phyloP scores from a whole-genome alignment of 2,888 invertebrate species.

The Smittia aterrima region DNA sequence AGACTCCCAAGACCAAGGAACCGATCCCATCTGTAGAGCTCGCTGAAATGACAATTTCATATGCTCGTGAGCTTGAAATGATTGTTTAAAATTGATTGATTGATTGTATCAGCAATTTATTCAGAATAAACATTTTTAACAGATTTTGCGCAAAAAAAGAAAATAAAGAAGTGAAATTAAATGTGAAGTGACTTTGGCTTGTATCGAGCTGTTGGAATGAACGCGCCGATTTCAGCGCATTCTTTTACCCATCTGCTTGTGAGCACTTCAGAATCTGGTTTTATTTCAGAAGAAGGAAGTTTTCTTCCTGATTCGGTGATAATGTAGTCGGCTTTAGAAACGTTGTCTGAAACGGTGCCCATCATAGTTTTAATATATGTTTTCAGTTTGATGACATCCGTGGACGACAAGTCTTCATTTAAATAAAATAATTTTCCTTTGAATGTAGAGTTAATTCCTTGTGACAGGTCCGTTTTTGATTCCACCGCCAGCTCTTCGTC shows the following conservation, averaged over 20 bases:
- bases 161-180: constrained; percentile 7
- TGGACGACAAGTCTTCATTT: constrained; percentile 44
- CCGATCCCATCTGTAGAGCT: constrained; percentile 85
- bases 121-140: background rate
- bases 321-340: constrained; percentile 6
- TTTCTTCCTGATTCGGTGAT: background rate
- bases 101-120: background rate
- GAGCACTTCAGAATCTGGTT: constrained; percentile 44
- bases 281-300: background rate
- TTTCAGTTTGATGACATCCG: constrained; percentile 44
- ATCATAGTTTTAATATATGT: constrained; percentile 43
- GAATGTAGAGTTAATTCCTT: constrained; percentile 43
- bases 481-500: constrained; percentile 48
- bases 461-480: constrained; percentile 30
- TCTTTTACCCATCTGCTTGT: constrained; percentile 46
- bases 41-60: constrained; percentile 91
- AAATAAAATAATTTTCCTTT: constrained; percentile 44
- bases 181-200: background rate
- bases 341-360: constrained; percentile 42
- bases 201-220: constrained; percentile 46
- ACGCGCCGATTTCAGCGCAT: constrained; percentile 45
- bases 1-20: constrained; percentile 72
- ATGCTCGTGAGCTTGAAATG: constrained; percentile 98
- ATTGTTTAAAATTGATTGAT: constrained; percentile 76
- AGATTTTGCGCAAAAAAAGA: background rate